Evolutionary conservation across 2,797 vertebrate genomes (phyloP), one percentile per base, ranked within the genome.

Genomic region (Yasuhikotakia modesta): DNA sequence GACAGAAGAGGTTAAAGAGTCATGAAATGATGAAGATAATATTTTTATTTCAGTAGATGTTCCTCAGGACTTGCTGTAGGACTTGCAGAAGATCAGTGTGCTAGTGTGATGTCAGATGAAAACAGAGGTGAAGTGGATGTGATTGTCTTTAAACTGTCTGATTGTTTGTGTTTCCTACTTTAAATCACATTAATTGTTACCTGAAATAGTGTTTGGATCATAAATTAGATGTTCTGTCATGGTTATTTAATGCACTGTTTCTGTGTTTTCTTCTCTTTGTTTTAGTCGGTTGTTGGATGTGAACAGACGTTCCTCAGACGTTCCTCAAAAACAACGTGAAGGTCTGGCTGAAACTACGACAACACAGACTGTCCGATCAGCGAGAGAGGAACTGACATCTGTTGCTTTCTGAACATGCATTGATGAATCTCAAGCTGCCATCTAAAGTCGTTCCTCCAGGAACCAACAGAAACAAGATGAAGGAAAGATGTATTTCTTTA

Each of bases 321-420:
- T 55, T 64, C 32, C 39, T 77, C 75, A 78, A 66, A 78, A 78
- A 78, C 70, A 70, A 76, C 63, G 45, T 69, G 79, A 79, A 85
- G 61, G 71, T 84, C 81, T 82, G 76, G 76, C 82, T 76, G 71
- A 66, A 73, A 71, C 76, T 70, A 55, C 63, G 72, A 68, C 3
- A 73, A 68, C 72, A 53, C 79, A 81, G 73, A 63, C 66, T 75
- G 73, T 81, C 61, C 55, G 69, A 79, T 60, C 64, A 74, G 68
- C 63, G 79, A 67, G 67, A 52, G 53, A 76, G 60, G 60, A 66
- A 67, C 66, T 32, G 82, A 55, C 82, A 81, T 81, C 79, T 83
- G 85, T 73, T 79, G 71, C 64, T 70, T 81, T 67, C 60, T 69
- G 81, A 77, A 76, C 64, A 46, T 46, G 68, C 46, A 71, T 66